Conservation (phyloP, 2,113 vertebrate species). For the Limanda limanda region DNA sequence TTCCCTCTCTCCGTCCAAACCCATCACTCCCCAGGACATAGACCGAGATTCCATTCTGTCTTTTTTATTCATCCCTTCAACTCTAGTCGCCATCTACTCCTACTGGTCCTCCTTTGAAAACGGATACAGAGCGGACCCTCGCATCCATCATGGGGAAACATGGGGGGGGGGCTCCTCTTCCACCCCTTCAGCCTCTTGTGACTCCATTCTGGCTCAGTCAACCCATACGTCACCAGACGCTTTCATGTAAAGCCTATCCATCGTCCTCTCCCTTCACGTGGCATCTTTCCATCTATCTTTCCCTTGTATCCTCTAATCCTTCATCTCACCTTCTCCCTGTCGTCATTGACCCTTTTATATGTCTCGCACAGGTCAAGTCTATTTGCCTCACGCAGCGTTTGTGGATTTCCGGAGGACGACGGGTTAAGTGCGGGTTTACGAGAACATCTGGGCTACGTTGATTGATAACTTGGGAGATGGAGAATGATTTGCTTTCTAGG, state of each 20-base stretch:
- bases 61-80: conserved; percentile 27
- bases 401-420: neutral
- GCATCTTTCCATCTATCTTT: conserved; percentile 31
- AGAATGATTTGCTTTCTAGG: conserved; percentile 9
- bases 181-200: conserved; percentile 17
- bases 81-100: conserved; percentile 29
- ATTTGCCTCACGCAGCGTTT: conserved; percentile 41
- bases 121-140: conserved; percentile 30
- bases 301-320: conserved; percentile 35
- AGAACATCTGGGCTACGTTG: conserved; percentile 48
- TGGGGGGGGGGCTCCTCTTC: conserved; percentile 7
- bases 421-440: conserved; percentile 41
- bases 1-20: neutral
- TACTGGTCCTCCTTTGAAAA: conserved; percentile 30
- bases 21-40: conserved; percentile 35
- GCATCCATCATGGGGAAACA: conserved; percentile 44
- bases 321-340: conserved; percentile 44
- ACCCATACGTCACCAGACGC: conserved; percentile 31
- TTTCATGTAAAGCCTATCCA: conserved; percentile 36
- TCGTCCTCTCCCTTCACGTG: conserved; percentile 43
- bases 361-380: conserved; percentile 37
- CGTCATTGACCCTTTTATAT: neutral
- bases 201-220: conserved; percentile 34
- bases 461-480: conserved; percentile 41
- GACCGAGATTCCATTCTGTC: conserved; percentile 27